Evolutionary conservation across 2,888 invertebrate genomes (phyloP), one percentile per base, ranked within the genome.

Genomic region (Tinea pellionella): DNA sequence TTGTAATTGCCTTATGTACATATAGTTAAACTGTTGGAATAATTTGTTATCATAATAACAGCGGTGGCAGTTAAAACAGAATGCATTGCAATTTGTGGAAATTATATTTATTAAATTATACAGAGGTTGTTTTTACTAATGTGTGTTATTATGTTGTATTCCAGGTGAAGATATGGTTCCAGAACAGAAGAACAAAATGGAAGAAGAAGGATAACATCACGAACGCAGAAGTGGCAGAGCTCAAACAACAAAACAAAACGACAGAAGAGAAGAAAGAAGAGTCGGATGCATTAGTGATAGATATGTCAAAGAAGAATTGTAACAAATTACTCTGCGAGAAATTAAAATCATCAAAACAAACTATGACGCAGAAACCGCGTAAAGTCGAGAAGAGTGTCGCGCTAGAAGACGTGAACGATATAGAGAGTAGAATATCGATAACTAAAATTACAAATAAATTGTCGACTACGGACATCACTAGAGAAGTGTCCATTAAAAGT

Each of bases 191-290:
- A 77, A 88, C 88, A 61, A 88, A 88, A 68, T 88, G 97, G 78
- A 97, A 97, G 87, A 97, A 97, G 78, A 96, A 96, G 77, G 97
- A 97, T 82, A 96, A 96, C 84, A 93, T 96, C 61, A 92, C 93
- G 63, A 96, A 94, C 75, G 93, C 95, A 15, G 96, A 96, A 77
- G 94, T 94, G 1, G 94, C 95, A 0, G 96, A 95, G 72, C 90
- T 94, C 73, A 94, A 94, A 72, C 92, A 87, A 59, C 86, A 85
- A 65, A 84, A 75, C 69, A 85, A 84, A 61, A 78, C 82, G 2
- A 41, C 53, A 9, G 64, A 62, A 11, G 0, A 64, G 24, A 59
- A 84, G 79, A 63, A 77, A 76, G 62, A 81, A 77, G 68, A 75
- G 68, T 81, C 81, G 68, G 85, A 85, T 56, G 80, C 83, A 0